Base-by-base conservation (phyloP, 2,113 vertebrate genomes). In the Oplegnathus fasciatus region DNA sequence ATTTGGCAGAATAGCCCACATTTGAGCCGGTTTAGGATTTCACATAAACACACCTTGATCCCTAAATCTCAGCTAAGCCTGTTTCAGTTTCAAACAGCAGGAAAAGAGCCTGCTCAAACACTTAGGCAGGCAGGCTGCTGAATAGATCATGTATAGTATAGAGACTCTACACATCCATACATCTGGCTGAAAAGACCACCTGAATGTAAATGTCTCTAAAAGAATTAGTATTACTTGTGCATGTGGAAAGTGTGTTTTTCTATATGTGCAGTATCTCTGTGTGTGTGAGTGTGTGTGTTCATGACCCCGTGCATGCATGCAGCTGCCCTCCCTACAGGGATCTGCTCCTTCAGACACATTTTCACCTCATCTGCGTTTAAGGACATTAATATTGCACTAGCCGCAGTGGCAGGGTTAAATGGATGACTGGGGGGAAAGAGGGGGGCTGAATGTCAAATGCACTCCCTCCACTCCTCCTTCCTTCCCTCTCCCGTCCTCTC, bases 331-430 rank as follows among this genome's bases (percentile, higher is more conserved):
- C 89, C 92, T 75, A 69, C 92, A 88, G 93, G 90, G 93, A 92
- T 90, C 86, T 55, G 86, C 93, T 95, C 93, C 89, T 85, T 89
- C 89, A 94, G 93, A 95, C 93, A 93, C 94, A 95, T 92, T 95
- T 94, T 94, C 94, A 94, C 94, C 94, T 94, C 95, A 94, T 95
- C 93, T 94, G 92, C 89, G 94, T 96, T 95, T 96, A 94, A 94
- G 92, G 83, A 87, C 95, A 96, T 96, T 95, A 96, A 96, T 96
- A 96, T 95, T 96, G 94, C 95, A 96, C 91, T 65, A 93, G 93
- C 84, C 85, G 28, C 75, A 82, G 94, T 93, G 93, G 91, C 91
- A 87, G 94, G 95, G 95, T 95, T 96, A 96, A 96, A 96, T 94
- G 93, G 95, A 94, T 93, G 93, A 88, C 92, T 92, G 86, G 78